These are phyloP conservation scores for Brachionus sp. DNA, from an alignment of 1,140 invertebrate species.

Conservation along the genomic window DNA sequence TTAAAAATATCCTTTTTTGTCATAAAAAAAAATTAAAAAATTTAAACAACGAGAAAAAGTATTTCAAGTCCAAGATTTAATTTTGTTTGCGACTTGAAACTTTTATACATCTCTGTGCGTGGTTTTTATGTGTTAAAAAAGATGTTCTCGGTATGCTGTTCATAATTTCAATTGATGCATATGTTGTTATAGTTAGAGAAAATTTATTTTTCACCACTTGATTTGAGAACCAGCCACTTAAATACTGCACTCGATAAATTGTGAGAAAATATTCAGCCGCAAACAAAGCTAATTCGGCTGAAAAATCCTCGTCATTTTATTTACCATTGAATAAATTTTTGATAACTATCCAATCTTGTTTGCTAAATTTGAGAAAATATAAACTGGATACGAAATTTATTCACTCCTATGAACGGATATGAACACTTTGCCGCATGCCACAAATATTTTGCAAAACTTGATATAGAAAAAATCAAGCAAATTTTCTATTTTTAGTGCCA, in stretches of 20 bases:
- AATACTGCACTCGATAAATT: neutral
- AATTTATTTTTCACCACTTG: neutral
- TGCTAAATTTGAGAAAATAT: neutral
- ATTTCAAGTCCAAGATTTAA: too few species aligned
- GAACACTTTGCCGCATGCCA: neutral
- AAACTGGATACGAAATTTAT: neutral
- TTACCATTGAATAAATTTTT: neutral
- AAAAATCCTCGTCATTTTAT: neutral
- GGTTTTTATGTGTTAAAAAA: neutral
- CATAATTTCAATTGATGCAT: neutral
- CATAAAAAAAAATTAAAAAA: too few species aligned
- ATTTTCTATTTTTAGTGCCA: neutral
- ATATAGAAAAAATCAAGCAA: neutral
- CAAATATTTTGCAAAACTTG: neutral
- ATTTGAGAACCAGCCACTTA: neutral
- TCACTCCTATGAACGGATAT: neutral
- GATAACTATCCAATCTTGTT: neutral
- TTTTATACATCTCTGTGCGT: neutral
- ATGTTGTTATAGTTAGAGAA: neutral
- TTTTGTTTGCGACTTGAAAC: too few species aligned
- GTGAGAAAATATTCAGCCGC: neutral
- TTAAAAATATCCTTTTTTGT: too few species aligned
- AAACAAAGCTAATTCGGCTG: neutral
- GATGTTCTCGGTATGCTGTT: neutral
- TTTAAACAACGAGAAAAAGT: too few species aligned